A percentile compares a stretch with the other conserved stretches of the same genome.
phyloP scores from a whole-genome alignment of 2,113 vertebrate species.

The Archocentrus centrarchus region DNA sequence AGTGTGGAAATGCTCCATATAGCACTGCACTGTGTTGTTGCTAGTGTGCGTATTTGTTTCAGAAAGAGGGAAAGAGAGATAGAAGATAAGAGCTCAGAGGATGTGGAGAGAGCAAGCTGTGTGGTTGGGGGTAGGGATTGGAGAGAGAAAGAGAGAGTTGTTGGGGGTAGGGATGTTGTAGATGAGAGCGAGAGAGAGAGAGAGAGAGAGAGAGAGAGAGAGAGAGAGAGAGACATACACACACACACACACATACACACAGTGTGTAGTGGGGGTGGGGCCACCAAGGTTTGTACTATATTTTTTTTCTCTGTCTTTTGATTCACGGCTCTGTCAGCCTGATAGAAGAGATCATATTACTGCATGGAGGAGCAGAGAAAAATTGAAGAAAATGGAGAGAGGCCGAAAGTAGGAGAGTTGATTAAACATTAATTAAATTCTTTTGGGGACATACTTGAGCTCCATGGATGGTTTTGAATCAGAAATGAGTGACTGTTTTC shows the following conservation, averaged over 20 bases:
- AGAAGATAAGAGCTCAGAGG: slow-evolving; percentile 49
- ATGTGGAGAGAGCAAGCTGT: slow-evolving; percentile 62
- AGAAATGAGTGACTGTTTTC: slow-evolving; percentile 8
- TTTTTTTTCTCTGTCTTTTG: slow-evolving; percentile 73
- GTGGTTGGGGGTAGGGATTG: slow-evolving; percentile 74
- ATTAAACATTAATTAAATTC: slow-evolving; percentile 14
- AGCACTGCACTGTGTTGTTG: slow-evolving; percentile 8
- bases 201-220: slow-evolving; percentile 37
- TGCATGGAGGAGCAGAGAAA: slow-evolving; percentile 42
- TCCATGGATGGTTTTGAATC: neutral
- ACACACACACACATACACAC: neutral
- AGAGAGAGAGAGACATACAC: slow-evolving; percentile 38
- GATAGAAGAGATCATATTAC: slow-evolving; percentile 77
- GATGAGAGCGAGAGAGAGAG: slow-evolving; percentile 48
- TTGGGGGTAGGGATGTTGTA: slow-evolving; percentile 77
- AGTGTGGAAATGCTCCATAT: neutral
- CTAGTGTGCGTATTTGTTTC: slow-evolving; percentile 50
- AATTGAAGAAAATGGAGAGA: slow-evolving; percentile 31
- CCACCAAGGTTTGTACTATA: slow-evolving; percentile 77
- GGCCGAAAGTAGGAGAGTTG: slow-evolving; percentile 38
- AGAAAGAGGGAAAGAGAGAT: slow-evolving; percentile 51
- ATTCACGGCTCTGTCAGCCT: slow-evolving; percentile 74
- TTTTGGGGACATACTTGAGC: neutral
- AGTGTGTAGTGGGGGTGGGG: slow-evolving; percentile 74
- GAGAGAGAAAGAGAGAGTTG: slow-evolving; percentile 45